Base-by-base conservation (phyloP, 2,113 vertebrate genomes). In the Aramus guarauna region DNA sequence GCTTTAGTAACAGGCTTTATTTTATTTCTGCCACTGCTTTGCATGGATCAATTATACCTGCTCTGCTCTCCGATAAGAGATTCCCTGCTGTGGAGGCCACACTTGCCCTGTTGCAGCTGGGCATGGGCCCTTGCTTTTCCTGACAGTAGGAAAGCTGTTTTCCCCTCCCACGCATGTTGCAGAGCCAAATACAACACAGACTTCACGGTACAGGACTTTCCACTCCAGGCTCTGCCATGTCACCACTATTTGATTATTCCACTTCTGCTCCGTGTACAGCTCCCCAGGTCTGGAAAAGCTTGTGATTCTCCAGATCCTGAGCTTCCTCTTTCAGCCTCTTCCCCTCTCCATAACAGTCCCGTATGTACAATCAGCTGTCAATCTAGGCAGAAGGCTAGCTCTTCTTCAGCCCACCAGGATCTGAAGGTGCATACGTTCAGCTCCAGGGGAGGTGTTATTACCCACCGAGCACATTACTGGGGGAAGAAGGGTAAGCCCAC, bases 21-120 rank as follows among this genome's bases (percentile, higher is more conserved):
- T 97, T 96, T 94, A 74, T 77, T 88, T 72, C 78, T 85, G 83
- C 74, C 76, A 47, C 58, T 84, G 55, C 75, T 97, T 74, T 84
- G 45, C 68, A 75, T 71, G 66, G 83, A 85, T 62, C 91, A 78
- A 27, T 88, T 92, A 83, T 68, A 92, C 84, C 93, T 88, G 72
- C 80, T 90, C 62, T 75, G 45, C 75, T 84, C 63, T 67, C 62
- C 3, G 1, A 12, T 32, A 89, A 66, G 69, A 67, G 71, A 85
- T 66, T 92, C 74, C 77, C 81, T 76, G 69, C 45, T 85, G 89
- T 72, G 66, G 66, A 69, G 71, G 77, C 85, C 68, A 55, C 72
- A 32, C 29, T 75, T 91, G 53, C 47, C 64, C 56, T 62, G 68
- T 72, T 92, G 75, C 87, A 88, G 67, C 73, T 87, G 74, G 76